A percentile compares a stretch with the other conserved stretches of the same genome.
Evolutionary conservation across 2,888 invertebrate genomes (phyloP).

Genomic region (Patella depressa): DNA sequence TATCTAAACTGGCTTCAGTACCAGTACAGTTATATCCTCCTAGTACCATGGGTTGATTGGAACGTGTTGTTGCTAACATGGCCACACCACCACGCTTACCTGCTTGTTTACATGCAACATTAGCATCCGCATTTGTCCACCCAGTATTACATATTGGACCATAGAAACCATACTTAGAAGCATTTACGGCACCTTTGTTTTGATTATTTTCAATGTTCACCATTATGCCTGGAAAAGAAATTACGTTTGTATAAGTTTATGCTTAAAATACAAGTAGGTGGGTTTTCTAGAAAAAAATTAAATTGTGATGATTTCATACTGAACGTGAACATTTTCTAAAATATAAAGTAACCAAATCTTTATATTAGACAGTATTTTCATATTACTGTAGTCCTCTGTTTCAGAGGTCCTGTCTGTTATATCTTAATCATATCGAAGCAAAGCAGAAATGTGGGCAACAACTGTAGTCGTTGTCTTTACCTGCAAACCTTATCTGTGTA

Average conservation of each 20-base stretch:
- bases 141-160: constrained; percentile 73
- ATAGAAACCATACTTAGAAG: constrained; percentile 81
- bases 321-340: too few relatives aligned
- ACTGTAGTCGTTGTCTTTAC: too few relatives aligned
- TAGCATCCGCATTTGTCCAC: constrained; percentile 57
- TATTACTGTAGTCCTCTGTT: too few relatives aligned
- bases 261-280: neutral
- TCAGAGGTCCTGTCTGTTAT: too few relatives aligned
- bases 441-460: too few relatives aligned
- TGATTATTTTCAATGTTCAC: neutral
- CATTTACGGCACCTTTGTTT: constrained; percentile 76
- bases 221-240: neutral
- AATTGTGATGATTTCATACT: too few relatives aligned
- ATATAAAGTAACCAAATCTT: too few relatives aligned
- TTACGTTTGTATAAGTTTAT: neutral
- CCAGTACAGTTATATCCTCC: constrained; percentile 52
- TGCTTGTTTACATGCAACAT: constrained; percentile 21
- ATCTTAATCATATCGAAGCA: too few relatives aligned
- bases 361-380: too few relatives aligned
- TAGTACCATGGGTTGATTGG: constrained; percentile 41
- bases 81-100: constrained; percentile 21
- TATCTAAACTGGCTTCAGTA: constrained; percentile 35
- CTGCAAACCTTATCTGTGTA: too few relatives aligned
- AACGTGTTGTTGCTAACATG: neutral
- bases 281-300: too few relatives aligned